Evolutionary conservation across 2,113 vertebrate genomes (phyloP).

Genomic region (Lophura nycthemera): DNA sequence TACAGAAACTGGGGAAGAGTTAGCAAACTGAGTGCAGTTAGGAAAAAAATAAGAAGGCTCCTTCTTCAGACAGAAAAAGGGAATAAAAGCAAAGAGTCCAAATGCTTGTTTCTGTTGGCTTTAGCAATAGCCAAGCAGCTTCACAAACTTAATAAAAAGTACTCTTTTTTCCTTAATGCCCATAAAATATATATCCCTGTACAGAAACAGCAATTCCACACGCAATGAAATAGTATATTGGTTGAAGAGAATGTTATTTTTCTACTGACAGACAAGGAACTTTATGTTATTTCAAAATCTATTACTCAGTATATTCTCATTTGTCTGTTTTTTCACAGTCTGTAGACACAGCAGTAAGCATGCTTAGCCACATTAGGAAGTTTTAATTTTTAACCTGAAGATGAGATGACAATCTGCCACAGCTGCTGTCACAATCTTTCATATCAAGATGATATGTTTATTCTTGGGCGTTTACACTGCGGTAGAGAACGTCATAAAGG

Average conservation of each 20-base stretch:
- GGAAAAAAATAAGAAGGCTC: background rate
- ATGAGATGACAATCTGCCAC: slow-evolving; percentile 41
- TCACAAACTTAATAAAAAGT: background rate
- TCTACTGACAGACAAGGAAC: background rate
- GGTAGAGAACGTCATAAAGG: slow-evolving; percentile 33
- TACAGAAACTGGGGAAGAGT: background rate
- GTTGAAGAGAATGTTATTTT: slow-evolving; percentile 20
- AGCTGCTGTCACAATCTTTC: slow-evolving; percentile 41
- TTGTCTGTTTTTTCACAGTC: background rate
- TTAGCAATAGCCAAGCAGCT: background rate
- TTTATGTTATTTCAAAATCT: slow-evolving; percentile 29
- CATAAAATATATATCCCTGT: background rate
- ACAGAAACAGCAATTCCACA: slow-evolving; percentile 1
- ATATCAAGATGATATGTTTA: slow-evolving; percentile 63
- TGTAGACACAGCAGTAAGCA: slow-evolving; percentile 9
- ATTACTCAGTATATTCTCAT: background rate
- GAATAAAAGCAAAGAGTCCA: background rate
- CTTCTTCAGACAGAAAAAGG: background rate
- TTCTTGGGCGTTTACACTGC: slow-evolving; percentile 53
- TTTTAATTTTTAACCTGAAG: slow-evolving; percentile 58
- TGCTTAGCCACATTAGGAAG: slow-evolving; percentile 38
- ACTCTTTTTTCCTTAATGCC: background rate
- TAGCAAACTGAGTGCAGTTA: background rate
- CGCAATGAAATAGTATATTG: background rate
- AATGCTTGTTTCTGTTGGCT: background rate